phyloP scores from a whole-genome alignment of 2,113 vertebrate species.

The Anthoscopus minutus region DNA sequence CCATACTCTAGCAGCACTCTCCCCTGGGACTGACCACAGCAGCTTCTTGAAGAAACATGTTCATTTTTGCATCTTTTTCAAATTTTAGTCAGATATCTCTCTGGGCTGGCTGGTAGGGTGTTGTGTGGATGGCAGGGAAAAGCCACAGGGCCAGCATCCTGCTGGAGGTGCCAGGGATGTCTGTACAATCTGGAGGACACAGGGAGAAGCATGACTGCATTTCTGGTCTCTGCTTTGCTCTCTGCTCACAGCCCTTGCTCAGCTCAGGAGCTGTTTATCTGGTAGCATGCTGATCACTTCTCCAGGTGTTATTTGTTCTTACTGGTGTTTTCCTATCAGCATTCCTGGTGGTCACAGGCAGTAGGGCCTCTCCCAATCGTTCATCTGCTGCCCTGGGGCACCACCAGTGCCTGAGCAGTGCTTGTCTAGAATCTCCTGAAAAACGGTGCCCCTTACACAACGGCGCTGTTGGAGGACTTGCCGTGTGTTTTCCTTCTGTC shows the following conservation, averaged over 20 bases:
- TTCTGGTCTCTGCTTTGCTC: background rate
- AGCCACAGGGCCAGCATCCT: background rate
- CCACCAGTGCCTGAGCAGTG: background rate
- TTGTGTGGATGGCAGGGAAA: background rate
- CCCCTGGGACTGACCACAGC: background rate
- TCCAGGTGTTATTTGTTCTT: background rate
- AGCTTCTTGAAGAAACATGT: background rate
- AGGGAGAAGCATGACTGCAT: background rate
- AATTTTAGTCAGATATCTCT: background rate
- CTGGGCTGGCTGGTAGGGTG: background rate
- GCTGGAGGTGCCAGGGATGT: background rate
- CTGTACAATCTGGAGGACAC: fast-evolving
- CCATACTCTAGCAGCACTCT: background rate
- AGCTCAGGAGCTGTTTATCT: background rate
- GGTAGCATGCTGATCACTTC: fast-evolving
- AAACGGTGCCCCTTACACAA: background rate
- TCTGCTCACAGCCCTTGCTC: background rate
- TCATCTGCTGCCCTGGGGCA: background rate
- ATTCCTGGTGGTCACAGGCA: background rate
- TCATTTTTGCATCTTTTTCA: background rate
- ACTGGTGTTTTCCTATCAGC: background rate
- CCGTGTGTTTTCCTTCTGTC: background rate
- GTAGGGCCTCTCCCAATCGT: background rate
- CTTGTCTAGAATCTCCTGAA: background rate
- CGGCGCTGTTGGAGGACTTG: background rate